Percentiles rank a stretch among this genome's conserved stretches.
Conservation (phyloP, 2,888 invertebrate genomes). For the Calameuta idolon region DNA sequence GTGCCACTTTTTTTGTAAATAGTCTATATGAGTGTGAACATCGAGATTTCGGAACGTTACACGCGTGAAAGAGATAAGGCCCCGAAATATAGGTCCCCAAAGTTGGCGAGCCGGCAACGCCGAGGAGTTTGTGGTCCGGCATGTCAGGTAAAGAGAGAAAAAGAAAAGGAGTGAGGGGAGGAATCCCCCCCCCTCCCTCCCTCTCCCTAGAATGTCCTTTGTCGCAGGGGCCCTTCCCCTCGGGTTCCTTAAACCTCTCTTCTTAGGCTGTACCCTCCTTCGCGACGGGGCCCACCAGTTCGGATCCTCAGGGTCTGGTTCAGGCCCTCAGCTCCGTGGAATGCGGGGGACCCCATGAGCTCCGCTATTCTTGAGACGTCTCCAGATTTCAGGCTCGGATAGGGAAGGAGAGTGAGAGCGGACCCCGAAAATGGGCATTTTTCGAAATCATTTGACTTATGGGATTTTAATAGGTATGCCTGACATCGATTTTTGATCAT, state of each 20-base stretch:
- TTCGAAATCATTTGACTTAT: neutral
- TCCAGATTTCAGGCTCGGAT: slow-evolving; percentile 4
- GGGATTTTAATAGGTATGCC: slow-evolving; percentile 1
- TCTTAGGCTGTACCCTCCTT: no score
- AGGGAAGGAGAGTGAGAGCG: neutral
- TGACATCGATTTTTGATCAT: neutral
- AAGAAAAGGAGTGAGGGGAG: slow-evolving; percentile 48
- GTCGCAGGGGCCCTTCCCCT: slow-evolving; percentile 47
- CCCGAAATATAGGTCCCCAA: neutral
- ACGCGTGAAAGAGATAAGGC: no score
- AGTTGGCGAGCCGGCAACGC: slow-evolving; percentile 54
- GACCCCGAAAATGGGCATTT: neutral
- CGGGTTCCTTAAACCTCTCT: neutral
- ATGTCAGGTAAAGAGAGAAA: slow-evolving; percentile 44
- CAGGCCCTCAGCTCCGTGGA: slow-evolving; percentile 9
- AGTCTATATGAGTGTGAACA: no score
- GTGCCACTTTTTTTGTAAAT: no score
- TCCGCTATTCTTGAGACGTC: slow-evolving; percentile 14
- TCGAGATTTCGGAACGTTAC: no score
- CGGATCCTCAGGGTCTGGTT: slow-evolving; percentile 3
- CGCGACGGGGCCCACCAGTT: neutral
- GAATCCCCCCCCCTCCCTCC: neutral
- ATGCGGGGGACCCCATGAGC: slow-evolving; percentile 27
- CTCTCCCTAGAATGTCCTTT: slow-evolving; percentile 62
- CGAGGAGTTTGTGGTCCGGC: slow-evolving; percentile 41